phyloP scores from a whole-genome alignment of 2,888 invertebrate species.

The Syritta pipiens region DNA sequence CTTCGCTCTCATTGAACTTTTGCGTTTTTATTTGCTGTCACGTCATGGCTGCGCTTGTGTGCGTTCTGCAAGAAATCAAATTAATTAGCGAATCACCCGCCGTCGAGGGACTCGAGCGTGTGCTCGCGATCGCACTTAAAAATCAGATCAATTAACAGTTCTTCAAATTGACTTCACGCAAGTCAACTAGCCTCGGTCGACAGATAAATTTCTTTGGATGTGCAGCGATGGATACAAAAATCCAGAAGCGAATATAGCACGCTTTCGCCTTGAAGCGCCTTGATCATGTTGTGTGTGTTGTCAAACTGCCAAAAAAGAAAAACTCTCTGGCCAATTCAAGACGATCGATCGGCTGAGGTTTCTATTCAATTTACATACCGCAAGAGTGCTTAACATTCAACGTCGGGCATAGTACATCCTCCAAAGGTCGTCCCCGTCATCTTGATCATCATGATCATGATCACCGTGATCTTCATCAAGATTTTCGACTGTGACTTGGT shows the following conservation, averaged over 20 bases:
- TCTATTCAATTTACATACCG: slow-evolving; percentile 23
- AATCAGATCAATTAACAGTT: neutral
- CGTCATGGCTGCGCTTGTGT: neutral
- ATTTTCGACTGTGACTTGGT: slow-evolving; percentile 16
- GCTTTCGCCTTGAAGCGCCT: slow-evolving; percentile 40
- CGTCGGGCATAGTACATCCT: neutral
- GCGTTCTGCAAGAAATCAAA: no score
- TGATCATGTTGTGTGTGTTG: slow-evolving; percentile 6
- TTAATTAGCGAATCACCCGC: slow-evolving; percentile 19
- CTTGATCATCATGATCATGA: neutral
- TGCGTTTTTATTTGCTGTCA: slow-evolving; percentile 6
- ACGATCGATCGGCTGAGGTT: no score
- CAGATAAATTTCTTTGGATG: neutral
- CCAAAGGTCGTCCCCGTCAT: slow-evolving; percentile 25
- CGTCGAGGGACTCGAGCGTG: slow-evolving; percentile 1
- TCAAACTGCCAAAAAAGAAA: slow-evolving; percentile 17
- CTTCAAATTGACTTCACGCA: neutral
- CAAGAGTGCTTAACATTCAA: slow-evolving; percentile 13
- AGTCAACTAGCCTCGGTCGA: slow-evolving; percentile 8
- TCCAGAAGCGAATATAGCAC: slow-evolving; percentile 44
- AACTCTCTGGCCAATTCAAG: no score
- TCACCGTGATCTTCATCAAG: slow-evolving; percentile 17
- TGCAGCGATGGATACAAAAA: neutral
- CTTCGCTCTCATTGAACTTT: slow-evolving; percentile 24
- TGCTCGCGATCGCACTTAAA: neutral